These are phyloP conservation scores for Manis javanica DNA, from an alignment of 2,797 vertebrate species.

Conservation along the genomic window DNA sequence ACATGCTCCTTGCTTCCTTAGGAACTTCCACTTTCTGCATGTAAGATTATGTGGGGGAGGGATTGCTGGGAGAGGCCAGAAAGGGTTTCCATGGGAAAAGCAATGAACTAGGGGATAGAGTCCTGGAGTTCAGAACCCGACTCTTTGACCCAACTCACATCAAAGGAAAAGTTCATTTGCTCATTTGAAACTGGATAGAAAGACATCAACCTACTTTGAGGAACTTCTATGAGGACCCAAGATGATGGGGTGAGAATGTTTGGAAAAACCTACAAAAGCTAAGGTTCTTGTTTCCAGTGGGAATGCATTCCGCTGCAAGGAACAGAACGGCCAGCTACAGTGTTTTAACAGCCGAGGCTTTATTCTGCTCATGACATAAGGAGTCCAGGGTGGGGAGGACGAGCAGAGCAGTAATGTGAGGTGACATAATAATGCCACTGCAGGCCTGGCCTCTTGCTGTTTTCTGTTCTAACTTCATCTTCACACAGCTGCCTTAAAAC, in stretches of 20 bases:
- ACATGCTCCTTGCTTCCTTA: neutral
- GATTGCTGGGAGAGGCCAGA: neutral
- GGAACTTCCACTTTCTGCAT: neutral
- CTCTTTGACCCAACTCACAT: neutral
- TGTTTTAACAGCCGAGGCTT: neutral
- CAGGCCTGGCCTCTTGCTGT: neutral
- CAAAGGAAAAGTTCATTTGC: neutral
- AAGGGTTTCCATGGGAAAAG: neutral
- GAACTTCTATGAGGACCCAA: neutral
- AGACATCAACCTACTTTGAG: neutral
- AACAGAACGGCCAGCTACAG: no score
- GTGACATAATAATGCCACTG: fast-evolving
- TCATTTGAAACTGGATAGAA: neutral
- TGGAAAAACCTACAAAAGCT: neutral
- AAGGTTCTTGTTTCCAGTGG: neutral
- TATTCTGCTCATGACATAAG: neutral
- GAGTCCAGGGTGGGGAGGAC: neutral
- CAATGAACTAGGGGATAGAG: neutral
- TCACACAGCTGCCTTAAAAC: neutral
- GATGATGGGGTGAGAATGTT: neutral
- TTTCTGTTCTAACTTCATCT: neutral
- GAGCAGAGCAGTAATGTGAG: neutral
- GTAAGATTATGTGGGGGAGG: no score
- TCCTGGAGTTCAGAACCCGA: neutral
- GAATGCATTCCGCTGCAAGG: neutral